Evolutionary conservation across 2,113 vertebrate genomes (phyloP).

Genomic region (Hystrix brachyura): DNA sequence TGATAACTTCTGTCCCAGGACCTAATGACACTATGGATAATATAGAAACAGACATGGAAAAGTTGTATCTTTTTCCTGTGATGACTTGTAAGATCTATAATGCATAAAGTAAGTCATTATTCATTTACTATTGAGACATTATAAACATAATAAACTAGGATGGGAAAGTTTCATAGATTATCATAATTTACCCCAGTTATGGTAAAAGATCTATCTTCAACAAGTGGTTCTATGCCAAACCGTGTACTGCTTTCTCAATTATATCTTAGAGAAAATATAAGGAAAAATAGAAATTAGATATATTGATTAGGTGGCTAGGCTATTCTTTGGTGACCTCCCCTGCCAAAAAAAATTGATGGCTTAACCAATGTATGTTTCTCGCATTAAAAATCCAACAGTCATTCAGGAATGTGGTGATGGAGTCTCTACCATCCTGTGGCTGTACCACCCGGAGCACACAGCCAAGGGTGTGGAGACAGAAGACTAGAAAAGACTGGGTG

Average conservation of each 20-base stretch:
- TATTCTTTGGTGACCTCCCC: neutral
- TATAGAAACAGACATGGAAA: neutral
- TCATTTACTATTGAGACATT: constrained; percentile 19
- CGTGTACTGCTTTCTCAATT: constrained; percentile 42
- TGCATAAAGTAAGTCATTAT: constrained; percentile 36
- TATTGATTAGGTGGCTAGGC: neutral
- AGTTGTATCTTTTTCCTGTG: neutral
- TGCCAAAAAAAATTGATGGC: neutral
- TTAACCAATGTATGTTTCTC: constrained; percentile 11
- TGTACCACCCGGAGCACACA: neutral
- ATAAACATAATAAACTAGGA: constrained; percentile 23
- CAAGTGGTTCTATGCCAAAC: neutral
- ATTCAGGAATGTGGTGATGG: neutral
- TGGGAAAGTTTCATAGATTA: constrained; percentile 45
- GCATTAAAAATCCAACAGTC: neutral
- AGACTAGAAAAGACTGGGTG: neutral
- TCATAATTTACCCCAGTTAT: neutral
- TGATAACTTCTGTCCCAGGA: neutral
- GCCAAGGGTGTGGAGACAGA: neutral
- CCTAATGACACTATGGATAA: neutral
- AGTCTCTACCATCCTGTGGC: neutral
- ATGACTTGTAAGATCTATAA: constrained; percentile 1
- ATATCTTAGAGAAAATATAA: neutral
- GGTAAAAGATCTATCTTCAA: constrained; percentile 48
- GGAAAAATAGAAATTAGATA: neutral